phyloP scores from a whole-genome alignment of 2,888 invertebrate genomes.

The Caenorhabditis afra region DNA sequence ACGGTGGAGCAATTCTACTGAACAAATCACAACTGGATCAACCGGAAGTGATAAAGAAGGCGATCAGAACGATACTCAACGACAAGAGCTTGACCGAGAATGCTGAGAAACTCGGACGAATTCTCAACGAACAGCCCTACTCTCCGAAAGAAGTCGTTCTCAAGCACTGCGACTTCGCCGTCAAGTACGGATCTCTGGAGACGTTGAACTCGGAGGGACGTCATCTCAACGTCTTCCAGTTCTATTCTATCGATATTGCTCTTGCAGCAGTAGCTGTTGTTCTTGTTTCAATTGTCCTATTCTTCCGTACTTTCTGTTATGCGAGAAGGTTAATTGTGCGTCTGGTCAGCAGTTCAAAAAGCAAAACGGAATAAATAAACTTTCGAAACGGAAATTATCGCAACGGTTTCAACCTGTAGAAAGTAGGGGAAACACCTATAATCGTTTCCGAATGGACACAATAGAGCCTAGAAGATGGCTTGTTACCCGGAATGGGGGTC shows the following conservation, averaged over 20 bases:
- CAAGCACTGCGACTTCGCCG: conserved; percentile 56
- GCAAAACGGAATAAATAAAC: neutral
- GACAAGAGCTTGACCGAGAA: conserved; percentile 36
- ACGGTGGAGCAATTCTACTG: conserved; percentile 45
- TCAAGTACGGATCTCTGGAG: conserved; percentile 42
- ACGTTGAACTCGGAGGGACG: conserved; percentile 54
- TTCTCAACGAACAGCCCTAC: conserved; percentile 48
- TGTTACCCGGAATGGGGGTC: neutral
- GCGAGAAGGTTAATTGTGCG: neutral
- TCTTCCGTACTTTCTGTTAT: neutral
- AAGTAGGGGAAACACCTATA: too few species aligned
- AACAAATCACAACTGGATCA: conserved; percentile 38
- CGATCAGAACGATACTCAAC: conserved; percentile 42
- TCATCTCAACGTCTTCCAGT: conserved; percentile 50
- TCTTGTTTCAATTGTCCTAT: neutral
- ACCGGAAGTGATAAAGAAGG: conserved; percentile 30
- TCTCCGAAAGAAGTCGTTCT: conserved; percentile 55
- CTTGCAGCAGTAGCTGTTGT: conserved; percentile 1
- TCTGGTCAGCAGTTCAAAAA: neutral
- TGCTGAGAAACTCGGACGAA: conserved; percentile 42
- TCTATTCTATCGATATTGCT: conserved; percentile 44
- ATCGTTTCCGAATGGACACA: too few species aligned
- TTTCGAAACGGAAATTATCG: too few species aligned
- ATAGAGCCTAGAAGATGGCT: too few species aligned
- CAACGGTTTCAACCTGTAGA: too few species aligned